These are phyloP conservation scores for Pangasius sanitwongsei DNA, from an alignment of 2,797 vertebrate species.

Conservation along the genomic window DNA sequence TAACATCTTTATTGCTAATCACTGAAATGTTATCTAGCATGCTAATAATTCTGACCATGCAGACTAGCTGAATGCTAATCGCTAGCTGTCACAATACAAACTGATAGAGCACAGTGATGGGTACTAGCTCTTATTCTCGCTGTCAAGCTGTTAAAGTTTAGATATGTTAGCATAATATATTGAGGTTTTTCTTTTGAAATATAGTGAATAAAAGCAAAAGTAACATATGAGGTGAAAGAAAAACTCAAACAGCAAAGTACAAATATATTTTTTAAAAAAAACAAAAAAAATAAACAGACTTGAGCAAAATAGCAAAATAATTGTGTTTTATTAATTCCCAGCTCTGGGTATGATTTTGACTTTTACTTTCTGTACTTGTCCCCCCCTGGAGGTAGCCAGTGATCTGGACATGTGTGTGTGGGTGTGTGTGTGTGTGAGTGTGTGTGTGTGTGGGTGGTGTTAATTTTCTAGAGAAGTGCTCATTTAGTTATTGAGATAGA, in stretches of 20 bases:
- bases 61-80: neutral
- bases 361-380: neutral
- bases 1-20: neutral
- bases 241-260: neutral
- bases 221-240: neutral
- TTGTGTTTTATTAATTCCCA: neutral
- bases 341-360: neutral
- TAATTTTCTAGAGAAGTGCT: neutral
- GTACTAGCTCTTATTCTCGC: neutral
- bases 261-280: neutral
- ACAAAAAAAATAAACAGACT: neutral
- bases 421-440: conserved; percentile 19
- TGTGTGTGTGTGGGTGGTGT: conserved; percentile 9
- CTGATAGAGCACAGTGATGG: neutral
- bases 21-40: conserved; percentile 6
- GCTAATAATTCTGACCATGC: neutral
- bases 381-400: neutral
- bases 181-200: neutral
- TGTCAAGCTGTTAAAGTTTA: neutral
- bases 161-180: neutral
- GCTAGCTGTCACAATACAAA: neutral
- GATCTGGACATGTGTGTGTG: neutral
- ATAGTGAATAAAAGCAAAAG: neutral
- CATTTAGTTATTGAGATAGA: neutral
- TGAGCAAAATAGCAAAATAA: neutral